These are phyloP conservation scores for Merodon equestris DNA, from an alignment of 2,888 invertebrate species.

Conservation along the genomic window DNA sequence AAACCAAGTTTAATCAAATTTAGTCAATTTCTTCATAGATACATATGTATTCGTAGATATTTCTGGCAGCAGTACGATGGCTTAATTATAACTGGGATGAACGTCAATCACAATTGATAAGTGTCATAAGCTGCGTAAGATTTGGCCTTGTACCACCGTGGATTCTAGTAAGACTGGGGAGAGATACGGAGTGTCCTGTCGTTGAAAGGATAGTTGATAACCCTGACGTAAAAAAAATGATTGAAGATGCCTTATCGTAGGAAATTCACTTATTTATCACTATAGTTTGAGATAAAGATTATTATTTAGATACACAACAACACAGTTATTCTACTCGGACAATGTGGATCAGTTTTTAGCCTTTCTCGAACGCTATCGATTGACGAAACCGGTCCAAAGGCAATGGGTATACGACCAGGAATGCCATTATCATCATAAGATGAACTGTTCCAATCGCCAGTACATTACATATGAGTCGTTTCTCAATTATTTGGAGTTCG, in stretches of 20 bases:
- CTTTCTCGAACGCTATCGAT: slow-evolving; percentile 85
- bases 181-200: slow-evolving; percentile 86
- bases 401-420: slow-evolving; percentile 85
- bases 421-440: slow-evolving; percentile 74
- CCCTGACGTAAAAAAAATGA: slow-evolving; percentile 86
- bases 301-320: slow-evolving; percentile 84
- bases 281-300: background rate
- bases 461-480: slow-evolving; percentile 74
- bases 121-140: slow-evolving; percentile 85
- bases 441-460: slow-evolving; percentile 73
- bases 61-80: slow-evolving; percentile 91
- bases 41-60: slow-evolving; percentile 80
- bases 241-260: slow-evolving; percentile 89
- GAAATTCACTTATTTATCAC: slow-evolving; percentile 71
- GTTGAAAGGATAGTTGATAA: slow-evolving; percentile 85
- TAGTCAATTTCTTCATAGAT: background rate
- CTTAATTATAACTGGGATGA: slow-evolving; percentile 85
- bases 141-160: slow-evolving; percentile 90
- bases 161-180: slow-evolving; percentile 88
- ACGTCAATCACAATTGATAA: slow-evolving; percentile 81
- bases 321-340: slow-evolving; percentile 87
- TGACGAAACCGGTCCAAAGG: slow-evolving; percentile 85
- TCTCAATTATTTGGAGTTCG: slow-evolving; percentile 73
- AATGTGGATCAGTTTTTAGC: slow-evolving; percentile 86
- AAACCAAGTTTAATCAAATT: background rate